Base-by-base conservation (phyloP, 2,113 vertebrate species). In the Thamnophis sirtalis region DNA sequence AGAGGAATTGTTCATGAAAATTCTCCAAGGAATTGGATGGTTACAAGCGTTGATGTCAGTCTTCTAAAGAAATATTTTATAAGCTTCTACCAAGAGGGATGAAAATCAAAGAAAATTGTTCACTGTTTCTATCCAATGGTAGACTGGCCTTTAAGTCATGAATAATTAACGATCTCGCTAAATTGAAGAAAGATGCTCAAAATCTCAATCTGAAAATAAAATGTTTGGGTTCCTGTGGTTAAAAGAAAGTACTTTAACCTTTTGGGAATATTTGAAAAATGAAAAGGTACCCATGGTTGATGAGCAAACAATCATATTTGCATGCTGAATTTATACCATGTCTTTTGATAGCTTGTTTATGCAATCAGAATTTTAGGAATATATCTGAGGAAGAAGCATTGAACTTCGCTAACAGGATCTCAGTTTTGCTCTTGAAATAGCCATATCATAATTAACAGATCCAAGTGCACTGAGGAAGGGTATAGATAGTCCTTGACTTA, bases 161-260 rank as follows among this genome's bases (percentile, higher is more conserved):
- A 92, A 58, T 91, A 93, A 60, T 91, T 87, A 93, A 93, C 94
- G 48, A 17, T 93, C 88, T 94, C 60, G 89, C 50, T 93, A 86
- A 43, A 94, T 54, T 91, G 93, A 92, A 94, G 90, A 87, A 93
- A 95, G 87, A 93, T 95, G 93, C 86, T 94, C 94, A 95, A 95
- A 95, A 90, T 3, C 0, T 56, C 73, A n/a, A 84, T 56, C 53
- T 93, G 87, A 93, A 93, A 95, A 95, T 91, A 95, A 96, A 91
- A 73, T 21, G 89, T 84, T 28, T 49, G 85, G 55, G 5, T 92
- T 43, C 28, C 38, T 92, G 6, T 91, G 55, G 92, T 93, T 53
- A 13, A 63, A 90, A 94, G 68, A 10, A 51, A 55, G 92, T 94
- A 19, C 91, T 93, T 48, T 53, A 89, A 94, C 93, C 91, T 43